Conservation (phyloP, 2,113 vertebrate genomes). For the Sebastes fasciatus region DNA sequence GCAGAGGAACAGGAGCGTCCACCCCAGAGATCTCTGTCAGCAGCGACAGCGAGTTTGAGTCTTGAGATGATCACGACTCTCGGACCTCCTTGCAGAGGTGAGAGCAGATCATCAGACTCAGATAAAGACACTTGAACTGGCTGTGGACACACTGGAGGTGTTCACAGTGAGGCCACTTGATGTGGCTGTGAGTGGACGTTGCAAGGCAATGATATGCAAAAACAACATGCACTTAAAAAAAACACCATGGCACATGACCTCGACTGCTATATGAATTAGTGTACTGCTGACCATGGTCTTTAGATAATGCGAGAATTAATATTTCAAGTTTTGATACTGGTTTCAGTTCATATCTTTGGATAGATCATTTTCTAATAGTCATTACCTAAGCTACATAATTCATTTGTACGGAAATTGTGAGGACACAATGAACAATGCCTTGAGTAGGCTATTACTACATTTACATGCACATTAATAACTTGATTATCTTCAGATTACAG, state of each 20-base stretch:
- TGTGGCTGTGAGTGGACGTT: slow-evolving; percentile 32
- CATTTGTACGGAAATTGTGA: slow-evolving; percentile 20
- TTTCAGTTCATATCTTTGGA: slow-evolving; percentile 31
- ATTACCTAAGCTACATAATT: slow-evolving; percentile 13
- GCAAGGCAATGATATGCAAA: slow-evolving; percentile 32
- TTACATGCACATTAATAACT: slow-evolving; percentile 34
- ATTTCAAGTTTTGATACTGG: slow-evolving; percentile 29
- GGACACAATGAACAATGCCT: slow-evolving; percentile 44
- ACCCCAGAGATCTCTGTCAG: slow-evolving; percentile 85
- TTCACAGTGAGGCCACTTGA: background rate
- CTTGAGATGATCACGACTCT: slow-evolving; percentile 65
- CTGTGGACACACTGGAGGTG: slow-evolving; percentile 11
- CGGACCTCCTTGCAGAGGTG: background rate
- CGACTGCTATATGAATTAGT: slow-evolving; percentile 41
- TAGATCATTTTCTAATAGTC: slow-evolving; percentile 42
- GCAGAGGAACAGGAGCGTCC: slow-evolving; percentile 69
- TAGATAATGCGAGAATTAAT: slow-evolving; percentile 50
- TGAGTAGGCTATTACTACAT: slow-evolving; percentile 46
- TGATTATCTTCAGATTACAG: background rate
- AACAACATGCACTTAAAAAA: slow-evolving; percentile 78
- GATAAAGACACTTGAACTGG: slow-evolving; percentile 38
- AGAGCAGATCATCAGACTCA: background rate
- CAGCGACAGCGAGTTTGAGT: slow-evolving; percentile 87
- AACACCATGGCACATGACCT: slow-evolving; percentile 42
- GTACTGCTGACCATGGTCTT: slow-evolving; percentile 38